Base-by-base conservation (phyloP, 2,797 vertebrate species). In the Hydrocynus forskahlii region DNA sequence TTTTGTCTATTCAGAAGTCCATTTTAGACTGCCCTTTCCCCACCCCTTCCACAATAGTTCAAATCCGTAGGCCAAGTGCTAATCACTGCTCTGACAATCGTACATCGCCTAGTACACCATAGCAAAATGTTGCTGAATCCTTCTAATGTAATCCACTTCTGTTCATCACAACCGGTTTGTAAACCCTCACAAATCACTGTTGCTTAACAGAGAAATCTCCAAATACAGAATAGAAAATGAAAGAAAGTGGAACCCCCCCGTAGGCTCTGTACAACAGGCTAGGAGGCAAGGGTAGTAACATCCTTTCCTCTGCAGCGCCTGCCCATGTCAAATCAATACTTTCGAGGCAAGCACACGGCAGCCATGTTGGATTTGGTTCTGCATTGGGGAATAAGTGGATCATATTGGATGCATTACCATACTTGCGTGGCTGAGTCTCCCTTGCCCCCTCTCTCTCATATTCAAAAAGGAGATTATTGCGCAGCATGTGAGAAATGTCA, bases 81-180 rank as follows among this genome's bases (percentile, higher is more conserved):
- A 80, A 82, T 81, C 78, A 71, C 74, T 54, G 60, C 73, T 64
- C 62, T 57, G 79, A 70, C 64, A 75, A 63, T 67, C 57, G 64
- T 40, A 21, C 60, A 63, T 21, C 57, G 45, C 76, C 76, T 73
- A 68, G 45, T 35, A 54, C 45, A 64, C 57, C 69, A 73, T 55
- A 73, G 25, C 89, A 89, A 91, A 93, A 91, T 64, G 85, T 70
- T 83, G 85, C 86, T 76, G 76, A 70, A 78, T 83, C 84, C 83
- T 72, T 79, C 85, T 74, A 76, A 86, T 81, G 86, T 89, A 88
- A 89, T 89, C 86, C 80, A 92, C 90, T 87, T 69, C 64, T 45
- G 88, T 91, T 93, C 81, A 82, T 94, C 93, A 91, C 91, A 92
- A 92, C 89, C 74, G 87, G 88, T 92, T 87, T 88, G 62, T 91